Evolutionary conservation across 2,797 vertebrate genomes (phyloP), one percentile per base, ranked within the genome.

Genomic region (Acridotheres tristis): DNA sequence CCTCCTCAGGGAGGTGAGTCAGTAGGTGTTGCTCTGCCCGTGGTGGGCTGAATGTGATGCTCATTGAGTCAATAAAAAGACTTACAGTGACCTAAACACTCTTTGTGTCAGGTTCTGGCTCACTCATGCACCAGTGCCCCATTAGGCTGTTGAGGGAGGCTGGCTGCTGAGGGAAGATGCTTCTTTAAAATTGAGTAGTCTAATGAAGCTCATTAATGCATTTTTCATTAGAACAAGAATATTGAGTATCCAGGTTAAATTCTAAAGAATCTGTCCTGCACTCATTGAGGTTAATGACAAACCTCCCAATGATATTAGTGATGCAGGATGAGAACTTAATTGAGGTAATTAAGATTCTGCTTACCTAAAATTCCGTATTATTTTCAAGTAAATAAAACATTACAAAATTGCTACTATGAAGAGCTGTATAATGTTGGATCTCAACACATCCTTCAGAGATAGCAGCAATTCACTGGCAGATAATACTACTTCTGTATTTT

Each of bases 341-440:
- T 96, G 95, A 47, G 38, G 83, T 96, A 96, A 97, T 96, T 95
- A 96, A 96, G 95, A 94, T 93, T 95, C 88, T 95, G 83, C 88
- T 96, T 97, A 95, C 94, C 89, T 85, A 71, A 90, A 94, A 93
- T 74, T 91, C 69, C 29, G 71, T 90, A 36, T 90, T 95, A 91
- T 93, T 94, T 94, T 96, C 83, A 90, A 91, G 93, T 76, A 76
- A 89, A 79, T 94, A 88, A 75, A 90, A 92, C 74, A 79, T 21
- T 94, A 61, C 69, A 75, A 89, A 96, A 94, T 93, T 95, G 43
- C 59, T 82, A 43, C 77, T 90, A 10, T 75, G 50, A 93, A 79
- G 63, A 94, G 63, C 67, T 95, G 69, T 85, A 57, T 85, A 74
- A 85, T 85, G 63, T 90, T 95, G 71, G 55, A 76, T 88, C 85